Percentiles rank a stretch among this genome's conserved stretches.
Conservation (phyloP, 2,113 vertebrate species). For the Excalfactoria chinensis region DNA sequence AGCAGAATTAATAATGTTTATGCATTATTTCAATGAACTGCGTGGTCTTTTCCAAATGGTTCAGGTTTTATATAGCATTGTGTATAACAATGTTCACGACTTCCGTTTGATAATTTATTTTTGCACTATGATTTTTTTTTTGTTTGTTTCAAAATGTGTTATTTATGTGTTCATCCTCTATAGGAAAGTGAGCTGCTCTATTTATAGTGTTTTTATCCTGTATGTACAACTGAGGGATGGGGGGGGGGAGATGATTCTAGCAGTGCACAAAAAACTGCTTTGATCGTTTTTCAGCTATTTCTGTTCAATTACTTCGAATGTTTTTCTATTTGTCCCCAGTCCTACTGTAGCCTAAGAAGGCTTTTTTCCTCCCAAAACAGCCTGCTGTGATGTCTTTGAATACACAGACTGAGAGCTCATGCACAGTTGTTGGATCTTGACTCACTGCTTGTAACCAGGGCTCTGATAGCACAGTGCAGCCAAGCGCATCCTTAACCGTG, state of each 20-base stretch:
- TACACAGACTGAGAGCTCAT: background rate
- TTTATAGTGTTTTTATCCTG: conserved; percentile 67
- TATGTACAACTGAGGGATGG: conserved; percentile 44
- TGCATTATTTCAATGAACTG: conserved; percentile 74
- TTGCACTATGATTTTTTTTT: conserved; percentile 76
- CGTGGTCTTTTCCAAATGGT: conserved; percentile 72
- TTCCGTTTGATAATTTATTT: conserved; percentile 82
- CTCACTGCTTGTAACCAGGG: background rate
- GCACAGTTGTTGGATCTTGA: background rate
- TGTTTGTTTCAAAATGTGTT: conserved; percentile 68
- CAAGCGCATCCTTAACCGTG: background rate
- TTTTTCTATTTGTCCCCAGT: conserved; percentile 41
- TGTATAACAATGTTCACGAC: conserved; percentile 76
- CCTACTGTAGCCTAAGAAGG: conserved; percentile 19
- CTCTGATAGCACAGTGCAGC: background rate
- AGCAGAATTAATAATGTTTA: conserved; percentile 66
- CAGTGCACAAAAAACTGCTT: conserved; percentile 50
- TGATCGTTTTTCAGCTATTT: conserved; percentile 25
- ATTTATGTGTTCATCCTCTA: conserved; percentile 72
- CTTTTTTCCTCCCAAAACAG: background rate
- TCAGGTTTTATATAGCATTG: conserved; percentile 77
- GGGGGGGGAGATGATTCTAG: conserved; percentile 31
- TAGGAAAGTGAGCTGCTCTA: conserved; percentile 69
- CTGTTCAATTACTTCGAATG: conserved; percentile 39
- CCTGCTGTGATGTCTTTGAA: conserved; percentile 4